These are phyloP conservation scores for Oreochromis grahami DNA, from an alignment of 2,797 vertebrate species.

Conservation along the genomic window DNA sequence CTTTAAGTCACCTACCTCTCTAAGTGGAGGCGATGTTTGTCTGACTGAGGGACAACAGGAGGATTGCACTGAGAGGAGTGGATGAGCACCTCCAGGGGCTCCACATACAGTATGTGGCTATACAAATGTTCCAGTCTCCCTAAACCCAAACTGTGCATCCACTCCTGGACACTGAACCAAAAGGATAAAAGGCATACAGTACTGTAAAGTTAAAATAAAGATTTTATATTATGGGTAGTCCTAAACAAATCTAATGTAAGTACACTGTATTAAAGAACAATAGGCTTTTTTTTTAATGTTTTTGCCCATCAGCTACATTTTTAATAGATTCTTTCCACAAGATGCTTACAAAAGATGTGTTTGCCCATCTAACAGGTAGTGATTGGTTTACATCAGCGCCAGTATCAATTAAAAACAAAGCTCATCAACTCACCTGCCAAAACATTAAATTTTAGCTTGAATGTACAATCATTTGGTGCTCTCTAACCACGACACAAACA, in stretches of 20 bases:
- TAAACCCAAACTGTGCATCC: slow-evolving; percentile 5
- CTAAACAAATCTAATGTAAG: slow-evolving; percentile 11
- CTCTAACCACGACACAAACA: neutral
- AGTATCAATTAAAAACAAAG: neutral
- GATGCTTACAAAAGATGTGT: neutral
- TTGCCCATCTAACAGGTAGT: neutral
- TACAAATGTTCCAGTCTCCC: neutral
- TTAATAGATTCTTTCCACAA: neutral
- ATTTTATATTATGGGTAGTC: slow-evolving; percentile 41
- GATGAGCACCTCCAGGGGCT: neutral
- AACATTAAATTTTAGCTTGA: neutral
- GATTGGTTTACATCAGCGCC: neutral
- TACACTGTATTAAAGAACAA: neutral
- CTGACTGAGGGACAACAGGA: neutral
- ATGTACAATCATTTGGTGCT: neutral
- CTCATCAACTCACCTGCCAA: neutral
- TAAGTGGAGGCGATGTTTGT: slow-evolving; percentile 23
- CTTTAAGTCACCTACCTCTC: slow-evolving; percentile 48
- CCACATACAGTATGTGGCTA: neutral
- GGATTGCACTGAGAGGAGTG: neutral
- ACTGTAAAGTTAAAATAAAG: slow-evolving; percentile 11
- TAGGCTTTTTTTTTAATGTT: neutral
- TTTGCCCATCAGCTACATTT: slow-evolving; percentile 1
- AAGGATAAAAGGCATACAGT: neutral
- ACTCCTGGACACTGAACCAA: neutral